phyloP scores from a whole-genome alignment of 1,140 invertebrate species.

The Tetragnatha versicolor region DNA sequence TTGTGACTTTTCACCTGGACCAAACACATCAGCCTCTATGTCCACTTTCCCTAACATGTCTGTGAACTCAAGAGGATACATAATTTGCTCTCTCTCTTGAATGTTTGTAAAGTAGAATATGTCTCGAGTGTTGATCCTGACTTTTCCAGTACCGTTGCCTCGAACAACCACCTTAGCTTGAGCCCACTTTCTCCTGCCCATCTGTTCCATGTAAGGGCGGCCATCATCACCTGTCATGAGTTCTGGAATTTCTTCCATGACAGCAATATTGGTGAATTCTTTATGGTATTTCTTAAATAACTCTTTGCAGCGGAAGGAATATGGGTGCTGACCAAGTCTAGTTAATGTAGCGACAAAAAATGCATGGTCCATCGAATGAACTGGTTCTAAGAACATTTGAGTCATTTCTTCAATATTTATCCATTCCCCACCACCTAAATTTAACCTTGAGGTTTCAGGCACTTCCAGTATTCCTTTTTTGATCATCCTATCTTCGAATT shows the following conservation, averaged over 20 bases:
- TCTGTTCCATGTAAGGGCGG: conserved; percentile 72
- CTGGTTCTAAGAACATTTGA: conserved; percentile 73
- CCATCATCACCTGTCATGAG: conserved; percentile 75
- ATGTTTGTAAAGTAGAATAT: conserved; percentile 76
- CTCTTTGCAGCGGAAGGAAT: conserved; percentile 69
- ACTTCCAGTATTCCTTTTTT: conserved; percentile 67
- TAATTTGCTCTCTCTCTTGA: conserved; percentile 73
- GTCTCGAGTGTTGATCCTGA: conserved; percentile 78
- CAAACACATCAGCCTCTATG: conserved; percentile 73
- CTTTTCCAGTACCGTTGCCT: conserved; percentile 80
- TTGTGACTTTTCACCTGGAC: conserved; percentile 76
- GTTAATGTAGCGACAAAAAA: conserved; percentile 78
- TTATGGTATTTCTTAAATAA: conserved; percentile 77
- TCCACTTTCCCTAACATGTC: conserved; percentile 81
- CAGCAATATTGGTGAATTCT: conserved; percentile 67
- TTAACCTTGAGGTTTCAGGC: conserved; percentile 64
- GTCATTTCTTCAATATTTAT: conserved; percentile 75
- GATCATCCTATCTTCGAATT: conserved; percentile 74
- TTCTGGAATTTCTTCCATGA: conserved; percentile 65
- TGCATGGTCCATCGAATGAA: conserved; percentile 76
- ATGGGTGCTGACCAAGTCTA: conserved; percentile 75
- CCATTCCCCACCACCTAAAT: conserved; percentile 70
- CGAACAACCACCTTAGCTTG: conserved; percentile 73
- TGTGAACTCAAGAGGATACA: conserved; percentile 86
- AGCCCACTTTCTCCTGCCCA: conserved; percentile 73